Evolutionary conservation across 1,140 invertebrate species (phyloP).

Genomic region (Euglossa dilemma): DNA sequence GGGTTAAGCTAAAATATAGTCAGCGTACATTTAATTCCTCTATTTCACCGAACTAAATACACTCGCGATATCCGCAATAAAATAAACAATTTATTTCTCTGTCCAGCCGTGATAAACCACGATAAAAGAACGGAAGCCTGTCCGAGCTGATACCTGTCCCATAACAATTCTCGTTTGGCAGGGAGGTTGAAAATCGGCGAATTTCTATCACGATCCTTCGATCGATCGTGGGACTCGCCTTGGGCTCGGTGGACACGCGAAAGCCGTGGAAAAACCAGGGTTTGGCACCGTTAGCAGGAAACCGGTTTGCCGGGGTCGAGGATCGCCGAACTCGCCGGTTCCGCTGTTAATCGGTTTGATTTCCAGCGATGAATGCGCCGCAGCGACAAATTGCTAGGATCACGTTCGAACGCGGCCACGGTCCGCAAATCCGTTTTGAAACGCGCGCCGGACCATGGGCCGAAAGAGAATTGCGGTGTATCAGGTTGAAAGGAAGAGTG

Average conservation of each 20-base stretch:
- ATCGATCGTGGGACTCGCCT: too few species aligned
- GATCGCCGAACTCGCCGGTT: neutral
- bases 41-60: too few species aligned
- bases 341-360: constrained; percentile 65
- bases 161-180: too few species aligned
- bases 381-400: constrained; percentile 67
- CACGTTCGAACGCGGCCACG: constrained; percentile 30
- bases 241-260: neutral
- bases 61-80: too few species aligned
- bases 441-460: constrained; percentile 2
- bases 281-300: constrained; percentile 41
- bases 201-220: too few species aligned
- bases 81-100: too few species aligned
- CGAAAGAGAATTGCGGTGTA: constrained; percentile 20
- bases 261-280: constrained; percentile 19
- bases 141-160: too few species aligned
- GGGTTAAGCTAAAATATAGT: too few species aligned
- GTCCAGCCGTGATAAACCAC: too few species aligned
- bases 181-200: too few species aligned
- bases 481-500: constrained; percentile 32
- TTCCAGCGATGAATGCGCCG: constrained; percentile 54
- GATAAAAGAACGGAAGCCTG: too few species aligned
- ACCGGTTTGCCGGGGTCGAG: constrained; percentile 50
- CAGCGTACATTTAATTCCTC: too few species aligned
- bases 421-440: constrained; percentile 56